Base-by-base conservation (phyloP, 2,888 invertebrate genomes). In the Priocnemis perturbator region DNA sequence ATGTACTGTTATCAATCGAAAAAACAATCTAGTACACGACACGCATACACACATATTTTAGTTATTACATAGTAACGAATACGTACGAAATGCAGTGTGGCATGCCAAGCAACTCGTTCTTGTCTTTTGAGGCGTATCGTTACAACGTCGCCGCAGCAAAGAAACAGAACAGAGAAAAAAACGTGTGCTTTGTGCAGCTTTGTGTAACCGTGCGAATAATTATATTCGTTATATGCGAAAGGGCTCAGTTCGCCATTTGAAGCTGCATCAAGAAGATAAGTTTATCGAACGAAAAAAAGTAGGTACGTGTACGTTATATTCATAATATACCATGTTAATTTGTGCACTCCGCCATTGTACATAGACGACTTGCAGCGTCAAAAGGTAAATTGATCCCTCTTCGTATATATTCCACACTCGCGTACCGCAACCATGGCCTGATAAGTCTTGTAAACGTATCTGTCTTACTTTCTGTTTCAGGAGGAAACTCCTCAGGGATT, bases 401-500 rank as follows among this genome's bases (percentile, higher is more conserved):
- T 89, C 88, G 86, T 88, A 87, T 84, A 69, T 48, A 21, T 62
- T 64, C 15, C 48, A 11, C 50, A 11, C n/a, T 44, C 15, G 58
- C 48, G 14, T 4, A 19, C 14, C 20, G 59, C 2, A 23, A 48
- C 30, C 53, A 50, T 50, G 62, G 44, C 26, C 20, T 60, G 53
- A 64, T 21, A 19, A 55, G 60, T 37, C 19, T 48, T 64, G 58
- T 9, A 26, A 26, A 26, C 37, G 37, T 7, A 7, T 37, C 37
- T 11, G 2, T 37, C 11, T 37, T 7, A 37, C 37, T 5, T 37
- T 91, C 91, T 93, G 91, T 96, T 96, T 88, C 93, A 98, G 98
- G 99, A 99, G 92, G 98, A 99, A 93, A 99, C 98, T 67, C 98
- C 98, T 64, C 98, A 99, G 91, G 98, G 98, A 85, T 98, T 99